A percentile compares a stretch with the other conserved stretches of the same genome.
phyloP scores from a whole-genome alignment of 2,797 vertebrate genomes.

The Mormyrops attenuatus region DNA sequence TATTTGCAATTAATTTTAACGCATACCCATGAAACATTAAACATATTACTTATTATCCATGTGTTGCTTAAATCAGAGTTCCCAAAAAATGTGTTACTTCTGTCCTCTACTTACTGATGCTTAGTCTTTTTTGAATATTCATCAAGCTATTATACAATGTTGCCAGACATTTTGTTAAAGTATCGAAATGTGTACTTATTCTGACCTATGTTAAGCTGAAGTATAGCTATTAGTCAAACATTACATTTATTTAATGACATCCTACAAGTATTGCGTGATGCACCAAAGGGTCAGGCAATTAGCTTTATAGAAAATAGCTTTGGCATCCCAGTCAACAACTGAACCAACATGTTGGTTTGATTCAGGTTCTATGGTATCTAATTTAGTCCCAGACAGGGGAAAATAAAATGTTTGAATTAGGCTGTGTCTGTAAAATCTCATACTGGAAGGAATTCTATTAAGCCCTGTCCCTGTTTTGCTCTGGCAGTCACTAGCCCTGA shows the following conservation, averaged over 20 bases:
- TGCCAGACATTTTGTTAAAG: neutral
- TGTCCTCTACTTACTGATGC: neutral
- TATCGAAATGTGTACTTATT: conserved; percentile 25
- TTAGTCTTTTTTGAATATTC: neutral
- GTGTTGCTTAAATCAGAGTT: neutral
- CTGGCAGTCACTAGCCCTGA: conserved; percentile 56
- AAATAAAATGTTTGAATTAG: conserved; percentile 42
- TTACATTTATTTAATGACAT: conserved; percentile 52
- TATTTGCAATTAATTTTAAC: neutral
- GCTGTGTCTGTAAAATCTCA: conserved; percentile 57
- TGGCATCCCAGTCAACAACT: conserved; percentile 42
- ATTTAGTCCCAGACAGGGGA: conserved; percentile 23
- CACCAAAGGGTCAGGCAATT: conserved; percentile 38
- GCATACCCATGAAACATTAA: neutral
- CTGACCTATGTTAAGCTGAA: conserved; percentile 12
- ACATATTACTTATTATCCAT: neutral
- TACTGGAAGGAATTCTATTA: conserved; percentile 54
- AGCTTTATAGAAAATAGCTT: conserved; percentile 53
- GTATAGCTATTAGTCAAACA: conserved; percentile 57
- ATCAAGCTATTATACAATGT: neutral
- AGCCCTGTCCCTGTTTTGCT: conserved; percentile 62
- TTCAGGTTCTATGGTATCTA: conserved; percentile 44
- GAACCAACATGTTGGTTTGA: conserved; percentile 52
- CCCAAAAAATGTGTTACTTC: neutral
- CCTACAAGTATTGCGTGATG: neutral